Base-by-base conservation (phyloP, 2,888 invertebrate species). In the Drosophila yooni region DNA sequence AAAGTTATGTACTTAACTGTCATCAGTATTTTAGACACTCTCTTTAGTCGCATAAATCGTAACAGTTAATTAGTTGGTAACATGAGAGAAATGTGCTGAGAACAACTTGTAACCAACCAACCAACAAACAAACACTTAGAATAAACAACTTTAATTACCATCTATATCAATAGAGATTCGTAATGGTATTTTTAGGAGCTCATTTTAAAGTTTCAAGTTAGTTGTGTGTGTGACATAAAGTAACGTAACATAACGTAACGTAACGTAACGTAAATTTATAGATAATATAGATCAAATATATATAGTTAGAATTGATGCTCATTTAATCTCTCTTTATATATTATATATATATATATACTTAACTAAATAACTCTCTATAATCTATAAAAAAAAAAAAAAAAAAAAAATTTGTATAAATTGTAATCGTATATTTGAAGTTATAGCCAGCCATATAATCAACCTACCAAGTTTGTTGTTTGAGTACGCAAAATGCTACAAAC, bases 401-500 rank as follows among this genome's bases (percentile, higher is more conserved):
- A 38, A n/a, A n/a, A 40, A 40, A 29, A 65, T 70, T 63, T 88
- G 83, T 88, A 85, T 71, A 86, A 85, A 85, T 69, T 74, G 76
- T 83, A 84, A 70, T 80, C 86, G 82, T 84, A 85, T 85, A 78
- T 83, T 86, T 88, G 83, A 86, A 86, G 85, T 80, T 86, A 85
- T 86, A 86, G 88, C 85, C 85, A 86, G 88, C 88, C 81, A 78
- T 81, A 81, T 79, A 82, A 77, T 74, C 80, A 61, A 82, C 74
- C 80, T 80, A 67, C 80, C 77, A 79, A 77, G 82, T 84, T 85
- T 82, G 84, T 87, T 87, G 80, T 82, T 83, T 85, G 82, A 83
- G 82, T 85, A 88, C 86, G 83, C 83, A 86, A 86, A 86, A 89
- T 83, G 91, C 91, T 91, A 91, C 91, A 84, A 84, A 84, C 78